Evolutionary conservation across 2,113 vertebrate species (phyloP).

Genomic region (Cromileptes altivelis): DNA sequence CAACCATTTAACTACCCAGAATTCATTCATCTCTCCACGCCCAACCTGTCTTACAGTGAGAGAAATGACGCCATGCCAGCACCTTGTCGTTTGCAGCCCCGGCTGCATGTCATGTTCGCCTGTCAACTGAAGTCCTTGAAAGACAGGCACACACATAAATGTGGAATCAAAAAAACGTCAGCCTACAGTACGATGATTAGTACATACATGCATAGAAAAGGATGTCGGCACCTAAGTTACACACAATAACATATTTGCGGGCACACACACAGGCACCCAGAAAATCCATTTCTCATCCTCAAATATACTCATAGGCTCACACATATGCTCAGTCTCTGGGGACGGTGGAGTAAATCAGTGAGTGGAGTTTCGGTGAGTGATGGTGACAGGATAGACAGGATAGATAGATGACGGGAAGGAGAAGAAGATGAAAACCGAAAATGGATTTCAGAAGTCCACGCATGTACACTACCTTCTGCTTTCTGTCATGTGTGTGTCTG

Average conservation of each 20-base stretch:
- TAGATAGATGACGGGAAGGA: constrained; percentile 71
- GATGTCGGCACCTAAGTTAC: background rate
- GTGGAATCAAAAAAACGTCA: constrained; percentile 17
- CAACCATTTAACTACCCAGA: constrained; percentile 4
- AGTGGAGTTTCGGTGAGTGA: constrained; percentile 66
- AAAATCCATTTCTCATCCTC: constrained; percentile 63
- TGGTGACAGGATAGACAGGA: constrained; percentile 74
- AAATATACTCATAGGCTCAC: constrained; percentile 56
- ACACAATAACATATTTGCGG: background rate
- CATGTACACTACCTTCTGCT: constrained; percentile 55
- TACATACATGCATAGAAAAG: background rate
- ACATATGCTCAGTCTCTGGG: constrained; percentile 44
- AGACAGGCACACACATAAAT: background rate
- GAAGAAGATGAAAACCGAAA: constrained; percentile 77
- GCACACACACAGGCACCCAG: background rate
- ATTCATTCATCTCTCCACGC: constrained; percentile 20
- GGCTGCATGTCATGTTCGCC: background rate
- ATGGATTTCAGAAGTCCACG: constrained; percentile 69
- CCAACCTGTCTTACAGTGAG: background rate
- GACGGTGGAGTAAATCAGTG: constrained; percentile 62
- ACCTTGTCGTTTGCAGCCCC: constrained; percentile 19
- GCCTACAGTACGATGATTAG: background rate
- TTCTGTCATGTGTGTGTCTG: background rate
- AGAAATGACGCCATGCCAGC: constrained; percentile 36
- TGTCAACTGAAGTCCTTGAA: constrained; percentile 29